Base-by-base conservation (phyloP, 2,888 invertebrate species). In the Drosophila neonasuta region DNA sequence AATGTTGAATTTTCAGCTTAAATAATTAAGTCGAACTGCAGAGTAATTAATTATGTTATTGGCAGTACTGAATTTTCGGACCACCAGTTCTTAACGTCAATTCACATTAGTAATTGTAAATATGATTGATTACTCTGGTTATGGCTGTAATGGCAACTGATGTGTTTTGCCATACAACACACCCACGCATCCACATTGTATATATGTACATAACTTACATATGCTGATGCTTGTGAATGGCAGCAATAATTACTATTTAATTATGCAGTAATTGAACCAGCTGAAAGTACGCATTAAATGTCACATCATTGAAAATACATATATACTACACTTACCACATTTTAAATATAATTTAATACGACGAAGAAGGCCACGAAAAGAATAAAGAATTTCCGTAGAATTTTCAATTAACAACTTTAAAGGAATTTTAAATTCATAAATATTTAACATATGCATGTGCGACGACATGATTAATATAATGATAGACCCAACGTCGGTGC, bases 61-160 rank as follows among this genome's bases (percentile, higher is more conserved):
- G 6, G 8, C 17, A 13, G 11, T 45, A 9, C 17, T 42, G 42
- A 13, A 32, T 41, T 36, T 54, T 36, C 6, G 29, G 4, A 4
- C n/a, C 20, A 30, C 2, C 2, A 10, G 34, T 32, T 41, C 13
- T 51, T 39, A 46, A 50, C 58, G 13, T 24, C 15, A 9, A 20
- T 32, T 41, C 11, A 9, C n/a, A 41, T 42, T 24, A 42, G 10
- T 39, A 50, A 50, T 50, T 50, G 46, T 66, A 50, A 79, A 52
- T 68, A 56, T 75, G 62, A 79, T 81, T 79, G 63, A 75, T 81
- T 58, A 55, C 58, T 48, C 44, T 41, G 20, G 10, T 48, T 51
- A 54, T n/a, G 58, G 48, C 32, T n/a, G 2, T 48, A 34, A 20
- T 45, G 39, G 54, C 20, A 3, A 13, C 29, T 48, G 36, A 44